These are phyloP conservation scores for Drosophila ezoana DNA, from an alignment of 2,888 invertebrate species.

Conservation along the genomic window DNA sequence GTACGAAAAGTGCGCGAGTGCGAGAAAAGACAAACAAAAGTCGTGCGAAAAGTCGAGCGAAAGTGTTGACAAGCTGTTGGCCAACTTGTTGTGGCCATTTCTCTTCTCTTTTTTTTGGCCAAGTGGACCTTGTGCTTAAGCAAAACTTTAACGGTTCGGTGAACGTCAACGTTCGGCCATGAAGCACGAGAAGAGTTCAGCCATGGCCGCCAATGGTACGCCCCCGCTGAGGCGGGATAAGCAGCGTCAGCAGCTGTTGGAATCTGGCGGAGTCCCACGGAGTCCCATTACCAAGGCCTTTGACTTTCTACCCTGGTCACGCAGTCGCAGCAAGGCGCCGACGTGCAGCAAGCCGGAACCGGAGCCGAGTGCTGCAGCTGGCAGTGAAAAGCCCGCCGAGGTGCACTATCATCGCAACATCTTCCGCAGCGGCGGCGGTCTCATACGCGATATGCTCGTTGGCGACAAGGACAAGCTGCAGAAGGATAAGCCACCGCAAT, in stretches of 20 bases:
- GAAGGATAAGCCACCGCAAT: conserved; percentile 71
- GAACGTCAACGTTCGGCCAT: conserved; percentile 56
- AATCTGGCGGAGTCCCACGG: conserved; percentile 57
- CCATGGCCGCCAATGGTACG: conserved; percentile 52
- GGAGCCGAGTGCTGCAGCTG: conserved; percentile 9
- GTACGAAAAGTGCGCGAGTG: conserved; percentile 15
- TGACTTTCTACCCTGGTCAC: conserved; percentile 84
- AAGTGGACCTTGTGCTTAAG: conserved; percentile 36
- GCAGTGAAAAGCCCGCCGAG: conserved; percentile 47
- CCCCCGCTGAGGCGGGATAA: conserved; percentile 44
- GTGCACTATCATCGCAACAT: conserved; percentile 82
- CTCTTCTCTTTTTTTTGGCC: background rate
- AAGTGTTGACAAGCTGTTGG: conserved; percentile 22
- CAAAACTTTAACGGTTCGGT: conserved; percentile 38
- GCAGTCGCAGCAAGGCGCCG: conserved; percentile 72
- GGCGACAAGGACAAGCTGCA: conserved; percentile 79
- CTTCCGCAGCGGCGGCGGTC: conserved; percentile 82
- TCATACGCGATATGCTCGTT: conserved; percentile 82
- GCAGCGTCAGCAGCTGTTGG: conserved; percentile 39
- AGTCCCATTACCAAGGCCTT: conserved; percentile 84
- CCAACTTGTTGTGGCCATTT: conserved; percentile 16
- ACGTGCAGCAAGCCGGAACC: conserved; percentile 20
- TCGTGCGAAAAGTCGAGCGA: conserved; percentile 28
- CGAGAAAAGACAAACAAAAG: conserved; percentile 28
- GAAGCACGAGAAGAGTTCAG: conserved; percentile 79